Evolutionary conservation across 2,113 vertebrate species (phyloP).

Genomic region (Physeter macrocephalus): DNA sequence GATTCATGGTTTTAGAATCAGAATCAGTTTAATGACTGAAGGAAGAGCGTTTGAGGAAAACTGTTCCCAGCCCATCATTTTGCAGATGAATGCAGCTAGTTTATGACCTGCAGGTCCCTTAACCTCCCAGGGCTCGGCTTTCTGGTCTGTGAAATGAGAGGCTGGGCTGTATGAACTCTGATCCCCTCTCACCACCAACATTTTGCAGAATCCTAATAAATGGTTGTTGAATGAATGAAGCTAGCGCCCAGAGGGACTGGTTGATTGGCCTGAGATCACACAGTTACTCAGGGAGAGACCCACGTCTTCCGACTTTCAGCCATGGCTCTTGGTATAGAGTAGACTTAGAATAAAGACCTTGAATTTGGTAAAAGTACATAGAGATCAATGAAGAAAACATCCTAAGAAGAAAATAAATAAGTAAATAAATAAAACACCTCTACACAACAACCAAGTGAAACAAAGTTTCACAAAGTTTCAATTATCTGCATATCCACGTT

Average conservation of each 20-base stretch:
- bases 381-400: not conserved
- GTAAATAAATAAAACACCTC: not conserved
- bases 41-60: conserved; percentile 20
- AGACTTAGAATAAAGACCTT: not conserved
- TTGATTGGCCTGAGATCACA: not conserved
- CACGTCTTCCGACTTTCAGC: not conserved
- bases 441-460: not conserved
- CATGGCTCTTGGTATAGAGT: not conserved
- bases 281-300: not conserved
- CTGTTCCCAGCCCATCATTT: not conserved
- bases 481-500: not conserved
- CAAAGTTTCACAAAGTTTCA: not conserved
- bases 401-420: not conserved
- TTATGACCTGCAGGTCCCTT: not conserved
- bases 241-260: not conserved
- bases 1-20: conserved; percentile 6
- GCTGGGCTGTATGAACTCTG: not conserved
- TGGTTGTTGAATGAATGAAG: not conserved
- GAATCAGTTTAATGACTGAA: conserved; percentile 3
- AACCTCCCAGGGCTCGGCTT: not conserved
- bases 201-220: not conserved
- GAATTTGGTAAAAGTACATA: not conserved
- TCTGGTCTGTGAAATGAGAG: not conserved
- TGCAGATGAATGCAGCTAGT: not conserved
- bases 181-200: not conserved